Base-by-base conservation (phyloP, 2,113 vertebrate species). In the Malaclemys terrapin region DNA sequence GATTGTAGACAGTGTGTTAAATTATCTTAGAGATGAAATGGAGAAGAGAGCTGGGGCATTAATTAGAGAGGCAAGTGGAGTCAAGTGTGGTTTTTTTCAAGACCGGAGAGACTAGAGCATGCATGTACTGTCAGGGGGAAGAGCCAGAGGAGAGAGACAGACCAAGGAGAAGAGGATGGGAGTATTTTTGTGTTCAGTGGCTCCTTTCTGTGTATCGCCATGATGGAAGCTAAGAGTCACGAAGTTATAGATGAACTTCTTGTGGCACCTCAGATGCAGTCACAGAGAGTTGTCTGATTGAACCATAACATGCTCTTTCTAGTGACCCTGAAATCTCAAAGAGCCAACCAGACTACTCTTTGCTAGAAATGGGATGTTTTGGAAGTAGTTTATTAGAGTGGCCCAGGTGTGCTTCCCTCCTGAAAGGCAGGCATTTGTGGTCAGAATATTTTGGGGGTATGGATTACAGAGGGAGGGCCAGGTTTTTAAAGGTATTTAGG, bases 171-270 rank as follows among this genome's bases (percentile, higher is more conserved):
- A 50, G 50, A 50, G 50, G 4, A 52, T 52, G 16, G 96, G 80
- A 79, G 19, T 31, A 81, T 59, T 96, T 94, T 20, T 93, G 84
- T 81, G 13, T 92, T 86, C 93, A 91, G 86, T 53, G 76, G 13
- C 27, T 87, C 92, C 85, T 47, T 91, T 90, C 91, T 52, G 75
- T 83, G 50, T 94, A 94, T 72, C 84, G 20, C 47, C 85, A 94
- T 76, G 95, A 85, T 91, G 27, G 75, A 96, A 84, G 84, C 57
- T 82, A 93, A 47, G 85, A 88, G 80, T 91, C 53, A 84, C 89
- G 38, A 92, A 81, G 92, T 89, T 53, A 93, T 22, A 22, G 8
- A 92, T 20, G 75, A 90, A 91, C 22, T 65, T 87, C 52, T 52
- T 52, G 52, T 17, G 52, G 52, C 52, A 52, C 52, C 16, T 17